Percentiles rank a stretch among this genome's conserved stretches.
Evolutionary conservation across 1,140 invertebrate genomes (phyloP).

Genomic region (Pseudomyrmex concolor): DNA sequence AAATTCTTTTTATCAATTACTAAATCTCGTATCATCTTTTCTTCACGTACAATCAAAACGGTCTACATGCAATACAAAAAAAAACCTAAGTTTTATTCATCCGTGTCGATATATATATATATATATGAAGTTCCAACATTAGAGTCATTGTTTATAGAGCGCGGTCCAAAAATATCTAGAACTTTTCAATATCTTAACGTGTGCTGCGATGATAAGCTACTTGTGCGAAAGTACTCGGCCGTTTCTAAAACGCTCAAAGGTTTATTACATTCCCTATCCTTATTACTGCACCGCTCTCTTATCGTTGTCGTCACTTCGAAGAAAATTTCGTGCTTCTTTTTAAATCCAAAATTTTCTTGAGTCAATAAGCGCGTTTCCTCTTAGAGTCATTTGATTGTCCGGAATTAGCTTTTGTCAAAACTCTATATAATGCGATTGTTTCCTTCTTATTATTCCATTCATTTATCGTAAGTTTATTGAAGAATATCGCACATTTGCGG

Average conservation of each 20-base stretch:
- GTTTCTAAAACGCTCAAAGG: conserved; percentile 44
- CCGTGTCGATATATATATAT: background rate
- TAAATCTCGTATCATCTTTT: background rate
- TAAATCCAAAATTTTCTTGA: conserved; percentile 11
- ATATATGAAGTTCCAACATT: background rate
- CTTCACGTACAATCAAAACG: too few species aligned
- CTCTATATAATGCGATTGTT: conserved; percentile 37
- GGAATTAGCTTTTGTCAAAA: conserved; percentile 24
- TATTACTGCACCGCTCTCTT: conserved; percentile 22
- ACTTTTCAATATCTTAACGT: conserved; percentile 29
- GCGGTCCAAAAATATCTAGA: background rate
- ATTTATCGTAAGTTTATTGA: conserved; percentile 13
- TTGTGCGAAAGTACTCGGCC: conserved; percentile 2
- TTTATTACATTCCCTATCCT: conserved; percentile 47
- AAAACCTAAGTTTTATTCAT: background rate
- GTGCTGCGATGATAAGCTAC: conserved; percentile 41
- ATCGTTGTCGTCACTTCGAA: conserved; percentile 21
- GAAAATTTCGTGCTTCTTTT: conserved; percentile 40
- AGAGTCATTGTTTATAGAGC: background rate
- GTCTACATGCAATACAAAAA: background rate
- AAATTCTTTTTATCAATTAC: background rate
- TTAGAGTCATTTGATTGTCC: conserved; percentile 21
- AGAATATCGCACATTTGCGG: background rate
- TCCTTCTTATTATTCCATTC: conserved; percentile 53
- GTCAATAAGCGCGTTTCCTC: conserved; percentile 40